Evolutionary conservation across 2,797 vertebrate species (phyloP).

Genomic region (Coccyzus lansbergi): DNA sequence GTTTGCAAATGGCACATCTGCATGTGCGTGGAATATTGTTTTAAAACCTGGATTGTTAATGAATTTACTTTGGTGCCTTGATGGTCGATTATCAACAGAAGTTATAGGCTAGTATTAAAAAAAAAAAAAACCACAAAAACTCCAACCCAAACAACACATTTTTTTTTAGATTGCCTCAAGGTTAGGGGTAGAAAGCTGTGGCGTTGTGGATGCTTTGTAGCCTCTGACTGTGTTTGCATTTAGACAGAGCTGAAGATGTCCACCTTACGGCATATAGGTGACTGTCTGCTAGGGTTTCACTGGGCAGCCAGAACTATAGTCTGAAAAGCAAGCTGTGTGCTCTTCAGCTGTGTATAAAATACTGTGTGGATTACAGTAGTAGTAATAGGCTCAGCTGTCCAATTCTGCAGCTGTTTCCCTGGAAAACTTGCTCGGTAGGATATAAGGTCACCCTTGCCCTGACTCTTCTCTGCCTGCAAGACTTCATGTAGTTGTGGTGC

Average conservation of each 20-base stretch:
- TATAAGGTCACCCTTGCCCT: not conserved
- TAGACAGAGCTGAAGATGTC: not conserved
- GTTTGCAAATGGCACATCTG: not conserved
- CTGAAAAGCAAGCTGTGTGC: not conserved
- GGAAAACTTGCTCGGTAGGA: not conserved
- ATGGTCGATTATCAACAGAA: constrained; percentile 23
- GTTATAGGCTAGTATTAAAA: constrained; percentile 18
- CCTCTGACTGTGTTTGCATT: not conserved
- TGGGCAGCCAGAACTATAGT: not conserved
- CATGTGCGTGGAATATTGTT: not conserved
- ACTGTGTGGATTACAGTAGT: accelerated
- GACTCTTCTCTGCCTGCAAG: not conserved
- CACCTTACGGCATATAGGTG: not conserved
- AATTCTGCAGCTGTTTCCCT: not conserved
- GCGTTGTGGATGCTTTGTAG: not conserved
- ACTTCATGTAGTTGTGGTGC: not conserved
- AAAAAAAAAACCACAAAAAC: not conserved
- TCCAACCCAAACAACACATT: not conserved
- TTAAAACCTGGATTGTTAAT: not conserved
- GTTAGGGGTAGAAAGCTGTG: not conserved
- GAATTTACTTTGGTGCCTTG: constrained; percentile 49
- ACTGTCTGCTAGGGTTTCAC: not conserved
- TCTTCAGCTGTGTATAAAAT: not conserved
- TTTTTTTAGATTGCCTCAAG: not conserved
- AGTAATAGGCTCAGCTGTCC: not conserved